A percentile compares a stretch with the other conserved stretches of the same genome.
phyloP scores from a whole-genome alignment of 2,888 invertebrate species.

The Halictus quadricinctus region DNA sequence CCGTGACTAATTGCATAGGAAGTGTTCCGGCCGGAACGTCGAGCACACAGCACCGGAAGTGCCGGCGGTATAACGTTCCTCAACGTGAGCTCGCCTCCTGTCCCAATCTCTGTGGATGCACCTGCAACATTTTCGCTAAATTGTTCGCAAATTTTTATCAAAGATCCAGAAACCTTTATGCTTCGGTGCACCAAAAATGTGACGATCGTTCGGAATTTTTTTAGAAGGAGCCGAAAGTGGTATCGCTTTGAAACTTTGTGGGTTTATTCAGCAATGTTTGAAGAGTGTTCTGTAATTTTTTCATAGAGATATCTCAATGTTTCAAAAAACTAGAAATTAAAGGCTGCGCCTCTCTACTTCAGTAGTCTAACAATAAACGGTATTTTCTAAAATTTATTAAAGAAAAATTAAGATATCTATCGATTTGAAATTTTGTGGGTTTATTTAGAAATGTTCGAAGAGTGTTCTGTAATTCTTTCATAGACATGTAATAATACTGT shows the following conservation, averaged over 20 bases:
- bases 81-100: not conserved
- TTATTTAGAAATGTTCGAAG: not conserved
- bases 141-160: not conserved
- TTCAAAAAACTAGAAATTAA: too few relatives aligned
- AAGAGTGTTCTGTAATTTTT: not conserved
- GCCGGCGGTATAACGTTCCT: not conserved
- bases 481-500: not conserved
- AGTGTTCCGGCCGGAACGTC: constrained; percentile 47
- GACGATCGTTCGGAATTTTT: not conserved
- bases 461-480: not conserved
- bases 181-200: not conserved
- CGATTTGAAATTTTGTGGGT: not conserved
- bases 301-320: too few relatives aligned
- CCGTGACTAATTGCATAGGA: constrained; percentile 76
- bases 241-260: not conserved
- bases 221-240: not conserved
- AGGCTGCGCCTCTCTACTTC: too few relatives aligned
- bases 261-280: not conserved
- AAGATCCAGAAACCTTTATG: not conserved
- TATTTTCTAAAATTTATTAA: too few relatives aligned
- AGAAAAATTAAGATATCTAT: too few relatives aligned
- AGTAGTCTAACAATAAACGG: too few relatives aligned
- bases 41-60: constrained; percentile 26
- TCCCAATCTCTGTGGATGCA: not conserved
- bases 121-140: not conserved